Evolutionary conservation across 2,797 vertebrate species (phyloP), one percentile per base, ranked within the genome.

Genomic region (Macroramphosus scolopax): DNA sequence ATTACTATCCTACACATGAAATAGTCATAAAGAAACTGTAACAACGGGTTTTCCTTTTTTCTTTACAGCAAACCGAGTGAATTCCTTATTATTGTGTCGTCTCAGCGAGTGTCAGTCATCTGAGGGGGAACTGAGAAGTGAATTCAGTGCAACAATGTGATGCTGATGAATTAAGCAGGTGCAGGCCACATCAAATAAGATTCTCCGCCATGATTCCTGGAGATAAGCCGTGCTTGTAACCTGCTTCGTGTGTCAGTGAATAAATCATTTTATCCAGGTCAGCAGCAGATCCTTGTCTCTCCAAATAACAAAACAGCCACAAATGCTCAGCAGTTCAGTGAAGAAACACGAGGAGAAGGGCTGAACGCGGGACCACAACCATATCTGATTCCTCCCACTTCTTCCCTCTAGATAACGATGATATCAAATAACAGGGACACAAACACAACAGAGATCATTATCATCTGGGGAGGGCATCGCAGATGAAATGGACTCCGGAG

Each of bases 361-460:
- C 10, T 18, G 15, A 45, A 46, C 15, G 30, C 35, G 42, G 7
- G 11, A 68, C 39, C 1, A 6, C 1, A 20, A 34, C 26, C 30
- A 54, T 51, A 51, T 66, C 40, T 74, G 51, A 68, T 15, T 63
- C 17, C 28, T 48, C 34, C 29, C 34, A 37, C 33, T 50, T 31
- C 18, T 52, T 57, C 54, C 44, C 46, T 50, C 14, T 7, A 42
- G 37, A 54, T 65, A 58, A 65, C 8, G n/a, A 8, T 9, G 24
- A 56, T 30, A 64, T 67, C 36, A 70, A 60, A 71, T 61, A 58
- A 64, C 65, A 36, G 38, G 29, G 35, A 63, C 28, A 54, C 13
- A 36, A 69, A 75, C 36, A 55, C 63, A 48, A 30, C 47, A 16
- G 30, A 55, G 69, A 78, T 70, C 17, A 61, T 73, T 70, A 70